Evolutionary conservation across 2,888 invertebrate genomes (phyloP).

Genomic region (Agrochola circellaris): DNA sequence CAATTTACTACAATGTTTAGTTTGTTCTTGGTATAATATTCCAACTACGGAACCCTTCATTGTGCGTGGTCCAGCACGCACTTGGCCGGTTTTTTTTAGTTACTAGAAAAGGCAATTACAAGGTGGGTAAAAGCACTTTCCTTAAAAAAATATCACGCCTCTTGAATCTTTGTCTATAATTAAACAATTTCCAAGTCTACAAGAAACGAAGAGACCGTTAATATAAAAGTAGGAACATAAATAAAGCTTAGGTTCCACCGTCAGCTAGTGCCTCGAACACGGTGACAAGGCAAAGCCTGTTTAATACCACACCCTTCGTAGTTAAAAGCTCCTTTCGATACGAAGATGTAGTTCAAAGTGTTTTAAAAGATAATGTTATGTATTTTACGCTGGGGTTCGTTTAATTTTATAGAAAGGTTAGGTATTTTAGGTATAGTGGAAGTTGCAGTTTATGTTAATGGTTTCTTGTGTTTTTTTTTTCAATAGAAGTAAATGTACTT

Average conservation of each 20-base stretch:
- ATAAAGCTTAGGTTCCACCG: slow-evolving; percentile 66
- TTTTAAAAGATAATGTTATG: slow-evolving; percentile 58
- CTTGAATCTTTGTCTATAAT: slow-evolving; percentile 51
- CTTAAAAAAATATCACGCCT: slow-evolving; percentile 24
- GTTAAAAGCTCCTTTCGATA: slow-evolving; percentile 66
- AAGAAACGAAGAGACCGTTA: slow-evolving; percentile 42
- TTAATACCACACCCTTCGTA: slow-evolving; percentile 63
- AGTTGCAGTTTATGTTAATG: not conserved
- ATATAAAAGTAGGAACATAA: slow-evolving; percentile 66
- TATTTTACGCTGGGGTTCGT: slow-evolving; percentile 47
- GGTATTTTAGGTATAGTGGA: slow-evolving; percentile 7
- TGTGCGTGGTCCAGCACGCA: too few relatives aligned
- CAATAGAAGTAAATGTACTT: not conserved
- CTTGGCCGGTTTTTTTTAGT: too few relatives aligned
- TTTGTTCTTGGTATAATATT: too few relatives aligned
- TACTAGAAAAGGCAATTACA: not conserved
- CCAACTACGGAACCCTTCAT: too few relatives aligned
- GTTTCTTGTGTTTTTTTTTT: not conserved
- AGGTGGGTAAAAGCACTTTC: not conserved
- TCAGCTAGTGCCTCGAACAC: slow-evolving; percentile 57
- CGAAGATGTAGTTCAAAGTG: slow-evolving; percentile 59
- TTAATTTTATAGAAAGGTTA: slow-evolving; percentile 48
- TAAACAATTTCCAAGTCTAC: slow-evolving; percentile 57
- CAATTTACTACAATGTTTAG: too few relatives aligned
- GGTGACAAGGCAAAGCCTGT: slow-evolving; percentile 66